These are phyloP conservation scores for Choristoneura fumiferana DNA, from an alignment of 1,140 invertebrate genomes.

Conservation along the genomic window DNA sequence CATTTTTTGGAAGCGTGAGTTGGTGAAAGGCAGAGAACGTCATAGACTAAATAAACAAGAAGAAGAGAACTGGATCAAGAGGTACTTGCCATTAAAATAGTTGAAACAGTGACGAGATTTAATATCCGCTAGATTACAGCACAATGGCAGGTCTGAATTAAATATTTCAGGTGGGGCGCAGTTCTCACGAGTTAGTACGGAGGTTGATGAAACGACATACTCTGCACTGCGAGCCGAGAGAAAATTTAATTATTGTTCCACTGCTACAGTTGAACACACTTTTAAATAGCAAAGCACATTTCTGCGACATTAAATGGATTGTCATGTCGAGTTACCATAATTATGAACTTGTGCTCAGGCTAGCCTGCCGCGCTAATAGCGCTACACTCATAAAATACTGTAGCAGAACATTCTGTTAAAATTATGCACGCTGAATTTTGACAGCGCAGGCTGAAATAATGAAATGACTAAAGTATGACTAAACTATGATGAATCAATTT, in stretches of 20 bases:
- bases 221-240: slow-evolving; percentile 53
- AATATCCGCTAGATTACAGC: slow-evolving; percentile 65
- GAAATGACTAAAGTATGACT: slow-evolving; percentile 5
- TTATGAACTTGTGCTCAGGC: slow-evolving; percentile 31
- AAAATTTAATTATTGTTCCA: slow-evolving; percentile 74
- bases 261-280: slow-evolving; percentile 61
- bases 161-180: slow-evolving; percentile 68
- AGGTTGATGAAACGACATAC: slow-evolving; percentile 67
- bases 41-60: no score
- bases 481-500: not conserved
- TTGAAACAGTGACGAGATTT: slow-evolving; percentile 57
- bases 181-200: slow-evolving; percentile 55
- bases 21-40: no score
- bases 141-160: slow-evolving; percentile 69
- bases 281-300: slow-evolving; percentile 65
- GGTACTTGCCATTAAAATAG: no score
- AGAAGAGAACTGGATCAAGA: no score
- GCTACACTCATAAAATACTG: slow-evolving; percentile 10
- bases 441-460: not conserved
- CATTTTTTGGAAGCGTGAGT: no score
- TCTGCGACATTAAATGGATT: slow-evolving; percentile 64
- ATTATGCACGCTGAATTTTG: slow-evolving; percentile 12
- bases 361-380: slow-evolving; percentile 2
- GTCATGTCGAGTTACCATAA: slow-evolving; percentile 59
- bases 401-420: not conserved